Evolutionary conservation across 2,797 vertebrate genomes (phyloP).

Genomic region (Vespertilio murinus): DNA sequence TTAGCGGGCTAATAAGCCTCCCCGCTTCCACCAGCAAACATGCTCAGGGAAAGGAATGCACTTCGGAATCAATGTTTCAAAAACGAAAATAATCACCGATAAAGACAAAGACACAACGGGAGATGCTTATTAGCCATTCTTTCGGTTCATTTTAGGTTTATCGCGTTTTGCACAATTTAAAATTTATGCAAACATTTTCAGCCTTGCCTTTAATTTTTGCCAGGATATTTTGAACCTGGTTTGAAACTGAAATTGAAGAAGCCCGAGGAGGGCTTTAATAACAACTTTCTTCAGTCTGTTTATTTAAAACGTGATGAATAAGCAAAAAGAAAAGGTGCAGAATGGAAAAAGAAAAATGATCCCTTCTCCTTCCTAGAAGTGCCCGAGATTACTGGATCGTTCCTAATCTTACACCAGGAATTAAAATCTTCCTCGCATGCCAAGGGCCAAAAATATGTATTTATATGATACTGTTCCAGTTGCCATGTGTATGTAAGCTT

Average conservation of each 20-base stretch:
- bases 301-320: slow-evolving; percentile 78
- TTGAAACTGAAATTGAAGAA: slow-evolving; percentile 72
- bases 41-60: neutral
- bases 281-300: slow-evolving; percentile 70
- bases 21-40: slow-evolving; percentile 42
- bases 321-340: slow-evolving; percentile 74
- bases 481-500: neutral
- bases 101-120: slow-evolving; percentile 13
- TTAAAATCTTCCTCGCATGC: slow-evolving; percentile 32
- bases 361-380: slow-evolving; percentile 61
- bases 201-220: slow-evolving; percentile 73
- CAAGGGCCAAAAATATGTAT: neutral
- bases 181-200: slow-evolving; percentile 72
- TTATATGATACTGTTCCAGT: neutral
- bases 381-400: slow-evolving; percentile 51
- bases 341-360: slow-evolving; percentile 74
- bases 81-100: slow-evolving; percentile 53
- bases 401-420: slow-evolving; percentile 37
- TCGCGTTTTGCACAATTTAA: slow-evolving; percentile 66
- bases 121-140: slow-evolving; percentile 59
- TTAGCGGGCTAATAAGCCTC: neutral
- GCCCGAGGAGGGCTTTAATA: slow-evolving; percentile 70
- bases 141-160: slow-evolving; percentile 64
- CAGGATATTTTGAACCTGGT: slow-evolving; percentile 74
- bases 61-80: slow-evolving; percentile 18